These are phyloP conservation scores for Silvanus unidentatus DNA, from an alignment of 2,888 invertebrate genomes.

Conservation along the genomic window DNA sequence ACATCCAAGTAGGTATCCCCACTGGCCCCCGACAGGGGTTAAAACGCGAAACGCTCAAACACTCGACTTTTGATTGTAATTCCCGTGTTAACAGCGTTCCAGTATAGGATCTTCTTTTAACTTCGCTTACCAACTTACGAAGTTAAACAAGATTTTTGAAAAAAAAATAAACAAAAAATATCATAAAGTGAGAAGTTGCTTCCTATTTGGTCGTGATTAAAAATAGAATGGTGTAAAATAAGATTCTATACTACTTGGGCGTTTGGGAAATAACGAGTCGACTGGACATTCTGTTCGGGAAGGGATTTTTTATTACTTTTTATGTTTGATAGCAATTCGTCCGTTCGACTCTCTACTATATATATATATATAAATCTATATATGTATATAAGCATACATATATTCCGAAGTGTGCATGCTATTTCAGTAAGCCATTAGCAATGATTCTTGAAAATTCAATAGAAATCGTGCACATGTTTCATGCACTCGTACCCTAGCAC, in stretches of 20 bases:
- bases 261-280: slow-evolving; percentile 19
- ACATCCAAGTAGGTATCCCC: slow-evolving; percentile 43
- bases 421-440: slow-evolving; percentile 21
- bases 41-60: too few relatives aligned
- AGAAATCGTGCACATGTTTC: slow-evolving; percentile 37
- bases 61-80: too few relatives aligned
- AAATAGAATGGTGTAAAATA: not conserved
- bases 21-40: not conserved
- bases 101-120: too few relatives aligned
- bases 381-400: not conserved
- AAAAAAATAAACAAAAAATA: too few relatives aligned
- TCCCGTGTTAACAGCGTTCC: too few relatives aligned
- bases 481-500: slow-evolving; percentile 39
- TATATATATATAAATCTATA: too few relatives aligned
- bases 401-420: slow-evolving; percentile 19
- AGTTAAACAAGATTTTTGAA: too few relatives aligned
- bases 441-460: slow-evolving; percentile 20
- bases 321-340: slow-evolving; percentile 5
- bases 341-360: slow-evolving; percentile 14
- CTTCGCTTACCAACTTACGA: too few relatives aligned
- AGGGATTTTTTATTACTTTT: too few relatives aligned
- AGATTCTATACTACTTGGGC: slow-evolving; percentile 9
- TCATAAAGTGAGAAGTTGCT: too few relatives aligned
- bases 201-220: too few relatives aligned
- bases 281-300: slow-evolving; percentile 6